Evolutionary conservation across 1,140 invertebrate species (phyloP).

Genomic region (Sminthurinus signatus): DNA sequence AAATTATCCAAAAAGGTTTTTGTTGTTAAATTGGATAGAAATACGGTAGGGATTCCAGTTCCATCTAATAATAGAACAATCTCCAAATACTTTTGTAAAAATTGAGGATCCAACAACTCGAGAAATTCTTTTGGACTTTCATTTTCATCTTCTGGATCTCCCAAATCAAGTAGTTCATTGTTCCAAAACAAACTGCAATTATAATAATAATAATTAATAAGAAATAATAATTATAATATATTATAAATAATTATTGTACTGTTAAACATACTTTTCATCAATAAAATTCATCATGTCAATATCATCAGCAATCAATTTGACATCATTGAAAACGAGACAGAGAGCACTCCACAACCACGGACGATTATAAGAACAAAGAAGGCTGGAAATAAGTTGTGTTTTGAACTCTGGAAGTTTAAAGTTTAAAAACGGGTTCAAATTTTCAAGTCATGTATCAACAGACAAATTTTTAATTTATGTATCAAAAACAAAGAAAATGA

Average conservation of each 20-base stretch:
- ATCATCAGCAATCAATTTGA: constrained; percentile 7
- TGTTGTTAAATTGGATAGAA: background rate
- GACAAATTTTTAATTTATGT: background rate
- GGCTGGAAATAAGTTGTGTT: background rate
- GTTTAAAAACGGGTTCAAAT: background rate
- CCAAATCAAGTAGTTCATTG: constrained; percentile 4
- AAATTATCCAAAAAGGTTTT: background rate
- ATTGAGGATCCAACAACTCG: background rate
- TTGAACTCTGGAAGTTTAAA: background rate
- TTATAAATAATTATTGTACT: background rate
- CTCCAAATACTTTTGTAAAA: constrained; percentile 10
- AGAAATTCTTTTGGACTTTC: constrained; percentile 5
- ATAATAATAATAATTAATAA: background rate
- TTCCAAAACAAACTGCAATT: constrained; percentile 11
- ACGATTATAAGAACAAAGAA: background rate
- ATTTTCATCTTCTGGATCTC: too few species aligned
- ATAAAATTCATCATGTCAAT: constrained; percentile 18
- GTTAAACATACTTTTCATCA: constrained; percentile 13
- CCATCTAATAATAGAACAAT: constrained; percentile 6
- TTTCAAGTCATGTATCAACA: background rate
- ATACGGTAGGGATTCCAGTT: constrained; percentile 3
- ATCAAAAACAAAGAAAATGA: background rate
- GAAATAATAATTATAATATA: too few species aligned
- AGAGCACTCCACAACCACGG: constrained; percentile 14
- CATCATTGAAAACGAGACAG: constrained; percentile 10